Conservation (phyloP, 2,888 invertebrate species). For the Cynaeus angustus region DNA sequence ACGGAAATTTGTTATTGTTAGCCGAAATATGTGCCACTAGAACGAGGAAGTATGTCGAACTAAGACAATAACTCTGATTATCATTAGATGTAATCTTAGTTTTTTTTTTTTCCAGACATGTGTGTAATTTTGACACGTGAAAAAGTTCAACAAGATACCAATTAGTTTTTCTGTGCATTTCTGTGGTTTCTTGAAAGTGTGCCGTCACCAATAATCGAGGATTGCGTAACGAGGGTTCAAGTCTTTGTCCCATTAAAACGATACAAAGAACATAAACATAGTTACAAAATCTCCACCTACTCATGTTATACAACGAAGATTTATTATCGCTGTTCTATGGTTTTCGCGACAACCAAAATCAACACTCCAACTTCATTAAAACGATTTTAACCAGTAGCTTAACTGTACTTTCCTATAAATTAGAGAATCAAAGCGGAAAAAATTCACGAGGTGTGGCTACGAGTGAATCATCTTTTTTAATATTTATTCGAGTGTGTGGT, state of each 20-base stretch:
- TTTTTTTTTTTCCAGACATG: slow-evolving; percentile 5
- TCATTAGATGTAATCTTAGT: slow-evolving; percentile 1
- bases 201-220: slow-evolving; percentile 12
- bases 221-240: slow-evolving; percentile 22
- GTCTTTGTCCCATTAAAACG: slow-evolving; percentile 4
- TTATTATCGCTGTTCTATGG: slow-evolving; percentile 10
- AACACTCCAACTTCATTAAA: slow-evolving; percentile 12
- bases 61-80: slow-evolving; percentile 35
- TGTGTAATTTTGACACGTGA: background rate
- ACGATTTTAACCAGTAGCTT: slow-evolving; percentile 1
- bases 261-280: slow-evolving; percentile 15
- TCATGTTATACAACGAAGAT: slow-evolving; percentile 10
- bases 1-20: slow-evolving; percentile 9
- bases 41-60: slow-evolving; percentile 33
- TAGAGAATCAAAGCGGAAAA: slow-evolving; percentile 10
- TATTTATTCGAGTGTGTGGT: slow-evolving; percentile 39
- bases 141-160: slow-evolving; percentile 1
- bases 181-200: slow-evolving; percentile 22
- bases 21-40: slow-evolving; percentile 37
- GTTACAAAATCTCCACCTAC: slow-evolving; percentile 10
- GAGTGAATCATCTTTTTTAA: slow-evolving; percentile 41
- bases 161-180: slow-evolving; percentile 3
- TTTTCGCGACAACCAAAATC: slow-evolving; percentile 3
- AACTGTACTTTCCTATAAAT: slow-evolving; percentile 30
- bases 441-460: slow-evolving; percentile 29